Evolutionary conservation across 2,797 vertebrate genomes (phyloP).

Genomic region (Melanogrammus aeglefinus): DNA sequence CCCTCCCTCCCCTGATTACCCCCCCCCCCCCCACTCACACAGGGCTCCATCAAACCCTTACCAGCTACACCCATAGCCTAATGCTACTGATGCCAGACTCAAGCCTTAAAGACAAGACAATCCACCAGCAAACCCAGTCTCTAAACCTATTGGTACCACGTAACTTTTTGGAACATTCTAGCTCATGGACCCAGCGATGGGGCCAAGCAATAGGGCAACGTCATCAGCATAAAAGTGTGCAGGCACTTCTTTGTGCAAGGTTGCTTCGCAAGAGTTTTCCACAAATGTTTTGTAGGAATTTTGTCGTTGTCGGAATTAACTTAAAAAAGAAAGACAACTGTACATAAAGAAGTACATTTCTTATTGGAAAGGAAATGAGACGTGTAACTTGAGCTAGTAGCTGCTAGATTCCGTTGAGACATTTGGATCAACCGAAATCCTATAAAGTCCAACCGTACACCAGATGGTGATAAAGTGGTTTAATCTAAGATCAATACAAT

Average conservation of each 20-base stretch:
- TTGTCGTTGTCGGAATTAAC: background rate
- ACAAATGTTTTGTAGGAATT: conserved; percentile 29
- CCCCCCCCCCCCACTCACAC: conserved; percentile 17
- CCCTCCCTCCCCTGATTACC: background rate
- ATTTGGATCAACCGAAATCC: background rate
- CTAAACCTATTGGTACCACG: background rate
- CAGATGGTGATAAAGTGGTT: background rate
- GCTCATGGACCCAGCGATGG: background rate
- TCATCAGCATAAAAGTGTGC: conserved; percentile 22
- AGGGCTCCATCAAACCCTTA: conserved; percentile 8
- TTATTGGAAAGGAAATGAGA: background rate
- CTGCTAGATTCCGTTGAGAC: background rate
- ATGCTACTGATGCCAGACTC: background rate
- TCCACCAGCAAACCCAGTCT: background rate
- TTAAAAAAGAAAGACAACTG: background rate
- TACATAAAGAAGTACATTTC: background rate
- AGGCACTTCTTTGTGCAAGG: conserved; percentile 34
- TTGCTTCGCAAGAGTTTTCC: conserved; percentile 38
- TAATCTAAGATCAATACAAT: background rate
- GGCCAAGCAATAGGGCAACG: conserved; percentile 16
- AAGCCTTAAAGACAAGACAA: too few species aligned
- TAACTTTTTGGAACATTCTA: background rate
- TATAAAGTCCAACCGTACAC: background rate
- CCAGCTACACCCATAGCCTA: background rate
- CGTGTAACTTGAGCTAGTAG: background rate